Percentiles rank a stretch among this genome's conserved stretches.
These are phyloP conservation scores for Todus mexicanus DNA, from an alignment of 2,797 vertebrate species.

Conservation along the genomic window DNA sequence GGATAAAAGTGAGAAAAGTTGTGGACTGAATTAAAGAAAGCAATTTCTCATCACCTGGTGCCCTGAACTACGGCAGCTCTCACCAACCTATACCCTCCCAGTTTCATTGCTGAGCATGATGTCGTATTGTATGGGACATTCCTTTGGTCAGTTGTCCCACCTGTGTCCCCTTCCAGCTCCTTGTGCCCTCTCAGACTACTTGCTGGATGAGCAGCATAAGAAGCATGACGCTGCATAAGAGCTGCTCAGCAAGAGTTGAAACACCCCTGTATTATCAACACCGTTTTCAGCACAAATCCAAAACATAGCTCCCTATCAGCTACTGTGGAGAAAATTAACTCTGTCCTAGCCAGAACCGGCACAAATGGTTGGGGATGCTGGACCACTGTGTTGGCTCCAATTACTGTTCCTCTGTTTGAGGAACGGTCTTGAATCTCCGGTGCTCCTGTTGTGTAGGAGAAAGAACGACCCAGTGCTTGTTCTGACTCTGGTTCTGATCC, in stretches of 20 bases:
- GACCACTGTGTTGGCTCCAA: not conserved
- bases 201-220: accelerated
- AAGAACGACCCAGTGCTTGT: not conserved
- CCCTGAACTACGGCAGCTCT: not conserved
- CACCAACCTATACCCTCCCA: not conserved
- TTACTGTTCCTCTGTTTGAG: not conserved
- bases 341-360: not conserved
- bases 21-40: not conserved
- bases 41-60: not conserved
- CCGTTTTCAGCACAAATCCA: not conserved
- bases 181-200: not conserved
- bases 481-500: not conserved
- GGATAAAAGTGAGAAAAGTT: not conserved
- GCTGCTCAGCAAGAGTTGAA: not conserved
- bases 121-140: not conserved
- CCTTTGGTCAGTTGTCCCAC: not conserved
- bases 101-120: not conserved
- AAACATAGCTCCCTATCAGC: not conserved
- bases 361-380: not conserved
- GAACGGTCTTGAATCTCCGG: not conserved
- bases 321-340: not conserved
- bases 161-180: not conserved
- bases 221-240: not conserved
- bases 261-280: not conserved
- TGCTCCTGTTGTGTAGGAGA: not conserved